Evolutionary conservation across 2,113 vertebrate genomes (phyloP).

Genomic region (Pseudorectes ferrugineus): DNA sequence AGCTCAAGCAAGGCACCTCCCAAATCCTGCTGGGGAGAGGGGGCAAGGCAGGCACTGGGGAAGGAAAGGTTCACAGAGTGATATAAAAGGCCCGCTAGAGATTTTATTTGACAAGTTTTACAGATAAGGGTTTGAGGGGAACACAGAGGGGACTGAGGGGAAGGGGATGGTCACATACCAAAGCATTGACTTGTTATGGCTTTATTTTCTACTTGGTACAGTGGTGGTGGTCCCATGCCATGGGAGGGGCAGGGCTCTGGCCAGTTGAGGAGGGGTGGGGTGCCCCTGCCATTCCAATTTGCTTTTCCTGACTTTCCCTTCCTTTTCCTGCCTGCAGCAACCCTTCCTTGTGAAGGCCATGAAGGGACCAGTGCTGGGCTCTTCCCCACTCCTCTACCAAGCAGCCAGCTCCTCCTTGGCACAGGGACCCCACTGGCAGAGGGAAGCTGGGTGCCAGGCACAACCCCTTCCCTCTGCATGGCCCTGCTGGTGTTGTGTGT

Average conservation of each 20-base stretch:
- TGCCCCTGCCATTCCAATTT: not conserved
- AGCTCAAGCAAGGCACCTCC: not conserved
- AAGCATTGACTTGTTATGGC: slow-evolving; percentile 55
- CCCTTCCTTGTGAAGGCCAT: not conserved
- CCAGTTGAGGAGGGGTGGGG: not conserved
- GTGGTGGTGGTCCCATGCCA: not conserved
- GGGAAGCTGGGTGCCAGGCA: not conserved
- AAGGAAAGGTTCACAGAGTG: not conserved
- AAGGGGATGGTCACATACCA: slow-evolving; percentile 45
- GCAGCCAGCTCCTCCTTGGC: not conserved
- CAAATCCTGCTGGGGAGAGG: not conserved
- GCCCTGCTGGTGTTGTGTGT: not conserved
- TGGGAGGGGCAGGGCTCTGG: not conserved
- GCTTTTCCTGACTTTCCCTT: not conserved
- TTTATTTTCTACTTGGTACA: slow-evolving; percentile 57
- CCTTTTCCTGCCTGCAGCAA: not conserved
- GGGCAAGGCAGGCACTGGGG: not conserved
- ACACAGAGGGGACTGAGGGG: not conserved
- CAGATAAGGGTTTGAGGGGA: not conserved
- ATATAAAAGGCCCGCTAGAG: not conserved
- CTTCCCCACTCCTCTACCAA: not conserved
- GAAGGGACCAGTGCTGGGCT: not conserved
- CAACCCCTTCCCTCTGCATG: not conserved
- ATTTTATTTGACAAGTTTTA: not conserved
- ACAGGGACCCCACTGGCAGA: not conserved